These are phyloP conservation scores for Myoxocephalus aenaeus DNA, from an alignment of 2,797 vertebrate species.

Conservation along the genomic window DNA sequence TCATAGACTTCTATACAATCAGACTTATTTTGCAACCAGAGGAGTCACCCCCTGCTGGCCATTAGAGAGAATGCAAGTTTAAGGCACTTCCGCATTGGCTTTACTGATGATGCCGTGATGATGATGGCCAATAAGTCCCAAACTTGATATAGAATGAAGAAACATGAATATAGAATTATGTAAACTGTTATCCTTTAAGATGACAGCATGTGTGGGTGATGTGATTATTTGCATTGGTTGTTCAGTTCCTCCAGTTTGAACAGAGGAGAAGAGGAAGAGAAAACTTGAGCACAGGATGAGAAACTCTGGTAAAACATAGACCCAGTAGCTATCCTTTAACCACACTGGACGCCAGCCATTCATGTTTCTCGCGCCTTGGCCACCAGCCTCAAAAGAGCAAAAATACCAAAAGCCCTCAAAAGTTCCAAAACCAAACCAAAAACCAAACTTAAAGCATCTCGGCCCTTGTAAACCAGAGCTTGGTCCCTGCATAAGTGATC, in stretches of 20 bases:
- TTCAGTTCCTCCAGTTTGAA: not conserved
- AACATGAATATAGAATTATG: not conserved
- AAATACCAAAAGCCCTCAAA: constrained; percentile 34
- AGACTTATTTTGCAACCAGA: not conserved
- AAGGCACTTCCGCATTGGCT: not conserved
- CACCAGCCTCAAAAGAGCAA: constrained; percentile 37
- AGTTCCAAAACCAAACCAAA: constrained; percentile 50
- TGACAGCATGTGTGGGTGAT: not conserved
- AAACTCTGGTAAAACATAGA: not conserved
- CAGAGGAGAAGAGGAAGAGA: not conserved
- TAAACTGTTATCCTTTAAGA: not conserved
- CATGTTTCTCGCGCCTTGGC: constrained; percentile 27
- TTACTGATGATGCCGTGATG: not conserved
- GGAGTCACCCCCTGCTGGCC: not conserved
- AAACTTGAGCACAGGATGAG: not conserved
- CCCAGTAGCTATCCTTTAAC: not conserved
- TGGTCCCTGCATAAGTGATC: constrained; percentile 59
- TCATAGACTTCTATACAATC: not conserved
- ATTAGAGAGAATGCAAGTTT: not conserved
- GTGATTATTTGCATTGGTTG: not conserved
- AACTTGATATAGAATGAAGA: not conserved
- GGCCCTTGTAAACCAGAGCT: constrained; percentile 44
- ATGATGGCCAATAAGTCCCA: not conserved
- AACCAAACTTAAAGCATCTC: constrained; percentile 40
- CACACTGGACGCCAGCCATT: not conserved